Percentiles rank a stretch among this genome's conserved stretches.
Evolutionary conservation across 2,113 vertebrate genomes (phyloP).

Genomic region (Thalassarche chlororhynchos): DNA sequence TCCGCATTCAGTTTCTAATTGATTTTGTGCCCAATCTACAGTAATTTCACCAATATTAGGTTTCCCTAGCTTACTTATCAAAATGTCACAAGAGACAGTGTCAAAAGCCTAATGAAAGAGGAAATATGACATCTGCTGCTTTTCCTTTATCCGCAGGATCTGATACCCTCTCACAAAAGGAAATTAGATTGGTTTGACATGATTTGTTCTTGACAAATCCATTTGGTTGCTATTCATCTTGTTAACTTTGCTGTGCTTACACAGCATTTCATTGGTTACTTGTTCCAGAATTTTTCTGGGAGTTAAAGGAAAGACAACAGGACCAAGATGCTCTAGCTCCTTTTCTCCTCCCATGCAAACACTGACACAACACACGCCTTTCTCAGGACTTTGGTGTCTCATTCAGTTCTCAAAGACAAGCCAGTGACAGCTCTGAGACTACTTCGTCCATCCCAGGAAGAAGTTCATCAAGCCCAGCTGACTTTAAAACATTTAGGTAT

Average conservation of each 20-base stretch:
- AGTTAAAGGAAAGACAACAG: background rate
- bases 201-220: background rate
- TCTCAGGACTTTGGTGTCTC: background rate
- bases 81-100: background rate
- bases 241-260: background rate
- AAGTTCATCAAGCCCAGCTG: background rate
- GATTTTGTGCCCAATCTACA: background rate
- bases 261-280: background rate
- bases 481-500: background rate
- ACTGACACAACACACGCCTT: rapidly evolving
- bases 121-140: conserved; percentile 6
- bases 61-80: background rate
- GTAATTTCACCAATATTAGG: background rate
- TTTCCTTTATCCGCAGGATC: background rate
- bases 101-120: background rate
- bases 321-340: background rate
- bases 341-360: background rate
- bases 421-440: background rate
- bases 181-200: background rate
- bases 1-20: background rate
- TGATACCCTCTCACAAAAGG: background rate
- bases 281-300: background rate
- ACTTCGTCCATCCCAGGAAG: background rate
- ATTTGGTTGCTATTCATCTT: background rate
- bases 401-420: background rate